A percentile compares a stretch with the other conserved stretches of the same genome.
phyloP scores from a whole-genome alignment of 2,888 invertebrate species.

The Orthosia gothica region DNA sequence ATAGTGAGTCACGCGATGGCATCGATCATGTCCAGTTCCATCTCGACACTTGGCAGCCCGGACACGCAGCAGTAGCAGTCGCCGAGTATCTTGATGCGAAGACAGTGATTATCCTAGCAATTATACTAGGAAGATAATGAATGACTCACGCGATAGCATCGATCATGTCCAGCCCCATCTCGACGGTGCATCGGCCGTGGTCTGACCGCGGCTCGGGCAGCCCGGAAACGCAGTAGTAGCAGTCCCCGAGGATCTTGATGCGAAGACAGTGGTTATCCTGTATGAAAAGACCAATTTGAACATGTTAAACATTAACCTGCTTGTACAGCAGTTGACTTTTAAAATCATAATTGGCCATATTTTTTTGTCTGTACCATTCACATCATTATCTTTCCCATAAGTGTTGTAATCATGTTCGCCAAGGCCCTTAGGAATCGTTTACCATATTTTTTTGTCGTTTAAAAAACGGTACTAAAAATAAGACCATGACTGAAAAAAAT shows the following conservation, averaged over 20 bases:
- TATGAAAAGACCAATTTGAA: neutral
- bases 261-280: constrained; percentile 96
- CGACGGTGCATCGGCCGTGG: constrained; percentile 97
- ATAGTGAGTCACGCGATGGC: constrained; percentile 94
- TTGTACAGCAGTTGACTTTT: neutral
- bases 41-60: constrained; percentile 95
- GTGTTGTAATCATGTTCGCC: neutral
- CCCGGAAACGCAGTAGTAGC: constrained; percentile 98
- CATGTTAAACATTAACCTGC: neutral
- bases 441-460: no score
- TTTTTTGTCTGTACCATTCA: neutral
- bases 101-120: constrained; percentile 94
- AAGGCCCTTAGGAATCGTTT: no score
- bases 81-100: constrained; percentile 96
- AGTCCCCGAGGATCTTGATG: constrained; percentile 97
- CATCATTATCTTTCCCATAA: neutral
- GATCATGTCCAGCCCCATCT: constrained; percentile 97
- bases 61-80: constrained; percentile 99
- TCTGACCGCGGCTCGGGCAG: constrained; percentile 97
- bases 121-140: neutral
- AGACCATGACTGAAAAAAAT: neutral
- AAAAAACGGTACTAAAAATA: no score
- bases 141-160: constrained; percentile 95
- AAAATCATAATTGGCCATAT: neutral
- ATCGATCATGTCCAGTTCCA: constrained; percentile 97